Conservation (phyloP, 2,113 vertebrate genomes). For the Epinephelus moara region DNA sequence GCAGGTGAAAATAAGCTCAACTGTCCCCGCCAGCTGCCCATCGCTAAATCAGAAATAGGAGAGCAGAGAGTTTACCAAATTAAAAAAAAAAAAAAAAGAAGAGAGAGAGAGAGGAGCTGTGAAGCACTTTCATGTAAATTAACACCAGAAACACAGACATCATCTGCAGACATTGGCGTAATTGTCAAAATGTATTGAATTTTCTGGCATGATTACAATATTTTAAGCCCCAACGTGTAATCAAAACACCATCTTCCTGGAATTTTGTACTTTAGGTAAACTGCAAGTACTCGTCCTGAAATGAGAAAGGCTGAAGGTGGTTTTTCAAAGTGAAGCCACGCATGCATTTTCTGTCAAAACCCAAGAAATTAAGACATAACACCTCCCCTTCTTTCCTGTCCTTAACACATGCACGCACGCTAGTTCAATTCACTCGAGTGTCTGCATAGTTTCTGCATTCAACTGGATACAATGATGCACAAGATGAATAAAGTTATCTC, state of each 20-base stretch:
- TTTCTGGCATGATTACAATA: constrained; percentile 36
- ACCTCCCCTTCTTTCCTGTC: constrained; percentile 72
- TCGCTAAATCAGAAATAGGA: constrained; percentile 71
- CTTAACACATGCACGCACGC: constrained; percentile 76
- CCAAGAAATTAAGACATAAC: constrained; percentile 92
- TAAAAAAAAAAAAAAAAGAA: constrained; percentile 4
- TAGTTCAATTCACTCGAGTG: constrained; percentile 91
- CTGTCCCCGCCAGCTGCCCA: constrained; percentile 82
- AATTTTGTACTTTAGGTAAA: constrained; percentile 40
- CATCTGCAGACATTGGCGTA: constrained; percentile 37
- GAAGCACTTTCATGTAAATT: constrained; percentile 66
- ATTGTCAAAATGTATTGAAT: constrained; percentile 52
- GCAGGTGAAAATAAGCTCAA: constrained; percentile 84
- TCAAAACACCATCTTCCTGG: constrained; percentile 41
- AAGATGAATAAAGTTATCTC: constrained; percentile 99
- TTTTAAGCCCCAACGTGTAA: constrained; percentile 49
- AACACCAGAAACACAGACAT: constrained; percentile 26
- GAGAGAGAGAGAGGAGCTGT: constrained; percentile 22
- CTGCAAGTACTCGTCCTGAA: constrained; percentile 27
- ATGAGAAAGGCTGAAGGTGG: constrained; percentile 24
- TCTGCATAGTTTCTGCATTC: constrained; percentile 93
- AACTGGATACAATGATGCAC: constrained; percentile 99
- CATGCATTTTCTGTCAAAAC: constrained; percentile 77
- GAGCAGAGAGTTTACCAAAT: constrained; percentile 64
- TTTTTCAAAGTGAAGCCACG: constrained; percentile 45